Evolutionary conservation across 2,888 invertebrate genomes (phyloP), one percentile per base, ranked within the genome.

Genomic region (Magallana nippona): DNA sequence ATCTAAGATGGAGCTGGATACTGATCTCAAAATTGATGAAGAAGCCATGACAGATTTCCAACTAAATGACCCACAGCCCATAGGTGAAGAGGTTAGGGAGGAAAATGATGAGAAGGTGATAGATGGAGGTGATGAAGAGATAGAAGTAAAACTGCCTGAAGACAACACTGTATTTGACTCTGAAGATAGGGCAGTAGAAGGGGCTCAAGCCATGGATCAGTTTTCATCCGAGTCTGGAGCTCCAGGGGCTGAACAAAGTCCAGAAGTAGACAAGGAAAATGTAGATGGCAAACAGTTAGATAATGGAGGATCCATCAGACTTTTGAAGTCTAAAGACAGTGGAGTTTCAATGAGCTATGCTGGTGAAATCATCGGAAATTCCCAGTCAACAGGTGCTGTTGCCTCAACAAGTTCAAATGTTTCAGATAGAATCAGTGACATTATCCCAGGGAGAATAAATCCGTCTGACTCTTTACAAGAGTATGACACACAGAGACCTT

Each of bases 321-420:
- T 71, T 22, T 15, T 27, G 27, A 71, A 71, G 22, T 71, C 71
- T 27, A 71, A 27, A 32, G 71, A 71, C 32, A 71, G 71, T 71
- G 71, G 71, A 71, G 71, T 71, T 71, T 71, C 71, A 71, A 32
- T 71, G 71, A 71, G 71, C 32, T 71, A 27, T 71, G 71, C 71
- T 15, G 2, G 27, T 15, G 71, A 71, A 71, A 71, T 13, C 32
- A 32, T 27, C 2, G 32, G 15, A 71, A 71, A 13, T 27, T 27
- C 32, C 22, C 71, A 27, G 15, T 71, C 71, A 15, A 32, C 27
- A 22, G 32, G 27, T 71, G 32, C 17, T 27, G 27, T 15, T 71
- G 71, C 71, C 71, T 27, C 71, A 15, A 27, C 15, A 15, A 71
- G 27, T 27, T 15, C 22, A 22, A 71, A 32, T 71, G 71, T 27